Evolutionary conservation across 2,113 vertebrate species (phyloP), one percentile per base, ranked within the genome.

Genomic region (Atrichornis clamosus): DNA sequence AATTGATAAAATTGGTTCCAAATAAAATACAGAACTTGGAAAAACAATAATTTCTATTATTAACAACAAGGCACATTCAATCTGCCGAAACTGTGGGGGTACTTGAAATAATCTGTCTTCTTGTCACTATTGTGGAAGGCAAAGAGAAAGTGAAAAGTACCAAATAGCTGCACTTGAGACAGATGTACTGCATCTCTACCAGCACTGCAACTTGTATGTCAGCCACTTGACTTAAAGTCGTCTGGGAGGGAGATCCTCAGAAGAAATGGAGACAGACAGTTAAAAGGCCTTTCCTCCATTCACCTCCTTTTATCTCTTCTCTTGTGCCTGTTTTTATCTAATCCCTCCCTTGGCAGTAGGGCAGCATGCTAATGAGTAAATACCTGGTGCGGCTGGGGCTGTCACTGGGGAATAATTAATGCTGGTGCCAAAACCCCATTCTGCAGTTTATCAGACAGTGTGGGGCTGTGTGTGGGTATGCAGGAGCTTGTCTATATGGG

Each of bases 21-120:
- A 79, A 93, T 76, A 86, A 93, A 89, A 81, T 28, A 56, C 14
- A 70, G 76, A 55, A 62, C 58, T 58, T 55, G 52, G 80, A 74
- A 82, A 95, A 91, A 60, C 0, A 13, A 73, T 85, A 86, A 53
- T 79, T 89, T 95, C 92, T 94, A 49, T 78, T 95, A 84, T 90
- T 89, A 94, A 35, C 44, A 90, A 47, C 32, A 76, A 79, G 28
- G 39, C 33, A 56, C 21, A n/a, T 70, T 81, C 32, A 37, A 37
- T 67, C 32, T 83, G 47, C 69, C 35, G 10, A 53, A 76, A 73
- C 65, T 93, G 41, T 64, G 42, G 46, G 77, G 72, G 67, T n/a
- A 52, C 56, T 77, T 82, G 49, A 88, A 93, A 88, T 68, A 89
- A 78, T 62, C 19, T 49, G 49, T 18, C 64, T 84, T 75, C 56